phyloP scores from a whole-genome alignment of 2,888 invertebrate genomes.

The Tuta absoluta region DNA sequence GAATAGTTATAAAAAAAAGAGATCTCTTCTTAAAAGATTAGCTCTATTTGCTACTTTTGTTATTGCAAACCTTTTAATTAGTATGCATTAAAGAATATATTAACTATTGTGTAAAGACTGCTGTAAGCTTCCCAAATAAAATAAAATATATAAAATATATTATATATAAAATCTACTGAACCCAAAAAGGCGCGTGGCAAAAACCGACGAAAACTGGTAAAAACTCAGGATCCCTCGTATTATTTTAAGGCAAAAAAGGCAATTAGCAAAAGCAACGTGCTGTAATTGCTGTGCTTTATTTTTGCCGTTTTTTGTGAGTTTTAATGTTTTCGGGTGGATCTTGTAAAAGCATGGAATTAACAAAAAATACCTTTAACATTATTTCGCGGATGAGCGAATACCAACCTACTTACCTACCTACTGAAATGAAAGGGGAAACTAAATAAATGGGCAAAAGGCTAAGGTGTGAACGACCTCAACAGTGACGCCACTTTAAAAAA shows the following conservation, averaged over 20 bases:
- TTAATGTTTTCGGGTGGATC: conserved; percentile 19
- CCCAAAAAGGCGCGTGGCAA: conserved; percentile 10
- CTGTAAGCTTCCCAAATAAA: too few species aligned
- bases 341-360: conserved; percentile 19
- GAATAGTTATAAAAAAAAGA: too few species aligned
- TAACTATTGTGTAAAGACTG: too few species aligned
- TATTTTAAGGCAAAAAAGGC: conserved; percentile 33
- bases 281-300: conserved; percentile 32
- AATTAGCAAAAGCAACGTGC: conserved; percentile 31
- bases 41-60: too few species aligned
- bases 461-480: neutral
- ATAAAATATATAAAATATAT: too few species aligned
- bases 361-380: conserved; percentile 15
- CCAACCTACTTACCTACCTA: too few species aligned
- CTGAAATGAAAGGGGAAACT: neutral
- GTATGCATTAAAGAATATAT: too few species aligned
- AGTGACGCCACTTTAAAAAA: too few species aligned
- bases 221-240: conserved; percentile 24
- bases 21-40: too few species aligned
- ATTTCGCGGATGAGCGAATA: neutral
- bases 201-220: conserved; percentile 19
- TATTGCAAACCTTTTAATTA: too few species aligned
- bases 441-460: neutral
- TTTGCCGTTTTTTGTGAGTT: conserved; percentile 26
- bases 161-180: too few species aligned